A percentile compares a stretch with the other conserved stretches of the same genome.
Conservation (phyloP, 2,113 vertebrate species). For the Chaetodon trifascialis region DNA sequence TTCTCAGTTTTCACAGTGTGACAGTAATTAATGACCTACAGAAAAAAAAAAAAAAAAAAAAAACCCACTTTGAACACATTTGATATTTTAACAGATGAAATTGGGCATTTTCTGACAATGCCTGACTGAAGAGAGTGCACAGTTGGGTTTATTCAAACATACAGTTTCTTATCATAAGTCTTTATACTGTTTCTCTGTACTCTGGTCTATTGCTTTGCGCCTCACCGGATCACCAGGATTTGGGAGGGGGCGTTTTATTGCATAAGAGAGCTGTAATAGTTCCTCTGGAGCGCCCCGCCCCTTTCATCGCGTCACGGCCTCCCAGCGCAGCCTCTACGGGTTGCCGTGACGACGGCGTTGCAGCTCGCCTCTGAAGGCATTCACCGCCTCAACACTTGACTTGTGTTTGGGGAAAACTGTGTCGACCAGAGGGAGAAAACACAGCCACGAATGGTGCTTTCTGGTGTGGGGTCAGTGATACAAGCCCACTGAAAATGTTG, state of each 20-base stretch:
- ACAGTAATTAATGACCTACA: not conserved
- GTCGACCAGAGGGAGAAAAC: not conserved
- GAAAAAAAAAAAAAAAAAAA: not conserved
- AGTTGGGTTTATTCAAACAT: not conserved
- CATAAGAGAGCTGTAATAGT: conserved; percentile 14
- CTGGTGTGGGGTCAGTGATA: not conserved
- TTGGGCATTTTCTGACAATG: not conserved
- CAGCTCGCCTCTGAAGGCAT: conserved; percentile 26
- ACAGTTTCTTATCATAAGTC: not conserved
- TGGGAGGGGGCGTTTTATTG: not conserved
- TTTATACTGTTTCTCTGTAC: not conserved
- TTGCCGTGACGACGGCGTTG: conserved; percentile 72
- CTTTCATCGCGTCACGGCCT: conserved; percentile 61
- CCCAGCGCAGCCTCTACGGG: conserved; percentile 3
- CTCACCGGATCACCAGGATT: no score
- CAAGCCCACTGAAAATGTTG: not conserved
- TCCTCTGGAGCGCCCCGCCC: conserved; percentile 14
- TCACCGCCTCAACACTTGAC: not conserved
- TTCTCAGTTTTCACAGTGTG: not conserved
- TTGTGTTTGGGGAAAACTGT: conserved; percentile 8
- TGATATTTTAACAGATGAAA: not conserved
- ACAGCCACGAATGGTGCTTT: not conserved
- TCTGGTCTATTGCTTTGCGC: no score
- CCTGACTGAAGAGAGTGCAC: no score
- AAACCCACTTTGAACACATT: not conserved